Percentiles rank a stretch among this genome's conserved stretches.
Evolutionary conservation across 2,797 vertebrate genomes (phyloP).

Genomic region (Ctenochaetus hawaiiensis): DNA sequence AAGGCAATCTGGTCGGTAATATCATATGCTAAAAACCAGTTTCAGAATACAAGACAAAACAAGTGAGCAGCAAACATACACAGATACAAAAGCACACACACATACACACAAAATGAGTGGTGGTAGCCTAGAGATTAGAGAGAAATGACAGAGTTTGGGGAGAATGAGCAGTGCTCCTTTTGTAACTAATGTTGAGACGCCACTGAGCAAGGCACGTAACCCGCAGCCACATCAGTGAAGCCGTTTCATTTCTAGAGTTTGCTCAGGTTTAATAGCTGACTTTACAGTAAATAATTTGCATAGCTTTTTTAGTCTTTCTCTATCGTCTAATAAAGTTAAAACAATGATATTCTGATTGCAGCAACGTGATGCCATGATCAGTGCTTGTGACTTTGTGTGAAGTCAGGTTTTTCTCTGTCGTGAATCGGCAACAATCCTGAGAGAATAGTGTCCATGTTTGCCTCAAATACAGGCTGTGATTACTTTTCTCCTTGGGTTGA

Average conservation of each 20-base stretch:
- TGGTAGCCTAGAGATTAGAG: constrained; percentile 8
- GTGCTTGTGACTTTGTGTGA: not conserved
- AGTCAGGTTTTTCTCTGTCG: constrained; percentile 8
- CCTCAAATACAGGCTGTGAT: constrained; percentile 14
- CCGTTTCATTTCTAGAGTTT: not conserved
- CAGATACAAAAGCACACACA: not conserved
- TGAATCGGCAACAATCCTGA: constrained; percentile 41
- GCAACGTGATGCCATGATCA: not conserved
- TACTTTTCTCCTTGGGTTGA: constrained; percentile 41
- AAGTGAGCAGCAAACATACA: not conserved
- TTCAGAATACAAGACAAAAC: too few species aligned
- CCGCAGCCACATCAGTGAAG: not conserved
- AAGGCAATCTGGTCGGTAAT: constrained; percentile 10
- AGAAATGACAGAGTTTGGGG: not conserved
- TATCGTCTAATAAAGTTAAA: not conserved
- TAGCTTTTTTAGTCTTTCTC: not conserved
- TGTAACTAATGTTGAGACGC: not conserved
- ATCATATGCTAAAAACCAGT: not conserved
- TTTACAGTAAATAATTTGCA: not conserved
- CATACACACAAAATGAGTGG: not conserved
- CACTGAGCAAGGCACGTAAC: constrained; percentile 37
- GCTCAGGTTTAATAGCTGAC: not conserved
- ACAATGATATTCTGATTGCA: not conserved
- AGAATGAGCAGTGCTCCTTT: constrained; percentile 2
- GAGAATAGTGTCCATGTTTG: constrained; percentile 6